Conservation (phyloP, 1,140 invertebrate species). For the Brachystomella parvula region DNA sequence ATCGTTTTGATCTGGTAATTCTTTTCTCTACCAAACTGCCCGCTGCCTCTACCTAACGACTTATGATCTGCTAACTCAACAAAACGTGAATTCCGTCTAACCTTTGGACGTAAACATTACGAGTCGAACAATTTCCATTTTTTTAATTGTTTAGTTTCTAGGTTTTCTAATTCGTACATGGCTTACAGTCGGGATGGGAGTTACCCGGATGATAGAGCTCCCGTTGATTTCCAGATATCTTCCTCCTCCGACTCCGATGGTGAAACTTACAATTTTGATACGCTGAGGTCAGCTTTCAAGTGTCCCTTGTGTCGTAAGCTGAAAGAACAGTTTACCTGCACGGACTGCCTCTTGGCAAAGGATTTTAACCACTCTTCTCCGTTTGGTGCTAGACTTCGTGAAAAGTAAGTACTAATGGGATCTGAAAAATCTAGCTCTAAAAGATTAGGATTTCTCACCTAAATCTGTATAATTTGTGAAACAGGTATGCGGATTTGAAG, state of each 20-base stretch:
- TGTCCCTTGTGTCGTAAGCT: slow-evolving; percentile 27
- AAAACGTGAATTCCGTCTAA: too few relatives aligned
- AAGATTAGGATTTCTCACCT: too few relatives aligned
- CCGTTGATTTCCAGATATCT: slow-evolving; percentile 30
- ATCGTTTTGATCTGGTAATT: not conserved
- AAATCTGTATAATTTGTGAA: too few relatives aligned
- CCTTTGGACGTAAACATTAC: not conserved
- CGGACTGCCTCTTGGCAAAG: slow-evolving; percentile 23
- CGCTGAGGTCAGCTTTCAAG: slow-evolving; percentile 13
- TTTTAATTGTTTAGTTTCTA: not conserved
- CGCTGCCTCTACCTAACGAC: too few relatives aligned
- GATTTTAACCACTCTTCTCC: slow-evolving; percentile 13
- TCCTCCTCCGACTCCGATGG: slow-evolving; percentile 24
- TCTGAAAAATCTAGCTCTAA: not conserved
- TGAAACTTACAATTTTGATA: slow-evolving; percentile 13
- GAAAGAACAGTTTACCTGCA: slow-evolving; percentile 27
- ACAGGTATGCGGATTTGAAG: slow-evolving; percentile 25
- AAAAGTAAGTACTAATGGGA: not conserved
- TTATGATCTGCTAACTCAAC: too few relatives aligned
- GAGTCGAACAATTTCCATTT: too few relatives aligned
- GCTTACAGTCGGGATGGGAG: not conserved
- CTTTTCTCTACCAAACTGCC: too few relatives aligned
- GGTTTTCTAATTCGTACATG: not conserved
- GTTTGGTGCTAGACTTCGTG: not conserved
- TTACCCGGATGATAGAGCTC: slow-evolving; percentile 18